Evolutionary conservation across 1,140 invertebrate species (phyloP).

Genomic region (Drosophila albomicans): DNA sequence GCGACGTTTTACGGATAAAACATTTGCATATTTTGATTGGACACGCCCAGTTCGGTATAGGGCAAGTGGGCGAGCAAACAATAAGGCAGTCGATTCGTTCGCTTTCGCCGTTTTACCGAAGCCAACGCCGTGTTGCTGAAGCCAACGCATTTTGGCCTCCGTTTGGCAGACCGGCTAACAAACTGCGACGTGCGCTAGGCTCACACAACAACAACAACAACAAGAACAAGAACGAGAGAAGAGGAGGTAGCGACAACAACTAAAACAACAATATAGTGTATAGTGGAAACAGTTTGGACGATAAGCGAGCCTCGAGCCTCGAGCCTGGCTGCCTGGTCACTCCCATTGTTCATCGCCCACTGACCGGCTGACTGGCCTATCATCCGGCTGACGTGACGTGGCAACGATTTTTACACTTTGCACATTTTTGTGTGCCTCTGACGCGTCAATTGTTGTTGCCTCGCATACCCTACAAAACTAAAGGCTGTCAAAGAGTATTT

Average conservation of each 20-base stretch:
- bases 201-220: slow-evolving; percentile 39
- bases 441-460: slow-evolving; percentile 38
- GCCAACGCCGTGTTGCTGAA: not conserved
- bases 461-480: slow-evolving; percentile 10
- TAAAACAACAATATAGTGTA: slow-evolving; percentile 2
- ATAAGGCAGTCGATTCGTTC: slow-evolving; percentile 46
- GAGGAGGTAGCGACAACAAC: slow-evolving; percentile 29
- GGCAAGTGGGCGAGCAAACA: slow-evolving; percentile 75
- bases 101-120: slow-evolving; percentile 1
- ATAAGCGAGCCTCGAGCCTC: slow-evolving; percentile 58
- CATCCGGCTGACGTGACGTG: slow-evolving; percentile 75
- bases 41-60: slow-evolving; percentile 69
- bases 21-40: slow-evolving; percentile 82
- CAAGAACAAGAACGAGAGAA: slow-evolving; percentile 8
- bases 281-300: slow-evolving; percentile 24
- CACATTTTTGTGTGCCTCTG: slow-evolving; percentile 53
- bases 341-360: slow-evolving; percentile 43
- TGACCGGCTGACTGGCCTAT: slow-evolving; percentile 62
- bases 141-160: slow-evolving; percentile 36
- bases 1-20: slow-evolving; percentile 80
- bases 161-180: slow-evolving; percentile 67
- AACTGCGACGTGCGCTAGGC: slow-evolving; percentile 70
- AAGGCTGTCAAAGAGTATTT: not conserved
- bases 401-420: slow-evolving; percentile 79
- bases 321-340: slow-evolving; percentile 19